Conservation (phyloP, 2,888 invertebrate species). For the Torymus auratus region DNA sequence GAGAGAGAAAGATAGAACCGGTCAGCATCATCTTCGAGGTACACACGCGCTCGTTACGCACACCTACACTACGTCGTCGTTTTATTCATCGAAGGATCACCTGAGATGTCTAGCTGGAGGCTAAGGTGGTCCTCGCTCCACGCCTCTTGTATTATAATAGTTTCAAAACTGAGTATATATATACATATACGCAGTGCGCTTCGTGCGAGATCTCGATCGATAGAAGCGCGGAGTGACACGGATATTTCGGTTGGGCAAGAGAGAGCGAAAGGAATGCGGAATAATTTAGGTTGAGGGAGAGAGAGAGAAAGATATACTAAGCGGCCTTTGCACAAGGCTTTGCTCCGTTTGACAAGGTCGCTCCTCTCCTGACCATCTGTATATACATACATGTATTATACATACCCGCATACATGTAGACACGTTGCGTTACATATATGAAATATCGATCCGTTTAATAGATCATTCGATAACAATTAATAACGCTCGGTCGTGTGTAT, state of each 20-base stretch:
- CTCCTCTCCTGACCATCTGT: not conserved
- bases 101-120: constrained; percentile 35
- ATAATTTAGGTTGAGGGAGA: constrained; percentile 38
- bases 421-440: constrained; percentile 23
- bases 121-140: constrained; percentile 49
- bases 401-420: constrained; percentile 1
- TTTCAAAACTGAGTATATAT: constrained; percentile 13
- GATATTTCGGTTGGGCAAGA: constrained; percentile 41
- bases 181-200: not conserved
- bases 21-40: constrained; percentile 48
- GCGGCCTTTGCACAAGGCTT: constrained; percentile 37
- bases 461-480: constrained; percentile 51
- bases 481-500: constrained; percentile 4
- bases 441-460: constrained; percentile 43
- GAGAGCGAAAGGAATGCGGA: constrained; percentile 45
- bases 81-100: constrained; percentile 32
- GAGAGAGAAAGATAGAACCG: not conserved
- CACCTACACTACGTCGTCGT: constrained; percentile 1
- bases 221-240: constrained; percentile 26
- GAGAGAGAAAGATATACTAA: too few relatives aligned
- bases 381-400: not conserved
- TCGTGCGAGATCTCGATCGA: constrained; percentile 15
- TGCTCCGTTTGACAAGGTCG: constrained; percentile 35
- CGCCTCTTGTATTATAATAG: not conserved
- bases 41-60: constrained; percentile 27